Base-by-base conservation (phyloP, 2,888 invertebrate genomes). In the Dynastes hyllus region DNA sequence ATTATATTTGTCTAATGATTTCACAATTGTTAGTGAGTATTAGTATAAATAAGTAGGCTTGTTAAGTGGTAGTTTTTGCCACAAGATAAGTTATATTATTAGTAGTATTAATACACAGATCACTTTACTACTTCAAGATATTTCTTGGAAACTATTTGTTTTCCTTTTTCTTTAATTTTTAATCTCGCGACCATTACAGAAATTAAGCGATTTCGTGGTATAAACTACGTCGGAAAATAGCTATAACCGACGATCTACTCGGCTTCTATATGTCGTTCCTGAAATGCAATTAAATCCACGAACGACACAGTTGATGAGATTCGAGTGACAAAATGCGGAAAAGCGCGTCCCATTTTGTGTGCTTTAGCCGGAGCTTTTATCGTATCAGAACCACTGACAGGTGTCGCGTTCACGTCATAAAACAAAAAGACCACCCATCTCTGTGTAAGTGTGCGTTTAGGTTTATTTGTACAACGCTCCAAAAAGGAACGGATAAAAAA, bases 381-480 rank as follows among this genome's bases (percentile, higher is more conserved):
- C 73, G 73, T 61, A 73, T 73, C 61, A 73, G 40, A 16, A 9
- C 13, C 73, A 40, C 40, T 73, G 73, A 73, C 73, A 73, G 73
- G 73, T 73, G 73, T 73, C 58, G 73, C 16, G 58, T 73, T 55
- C 37, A 40, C 73, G 58, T 73, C 73, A 73, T 58, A 73, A 73
- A 37, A 73, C 73, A 73, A 73, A 73, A 61, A 53, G 53, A 16
- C 22, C 61, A 45, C 58, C 73, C 58, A 73, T 73, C 40, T 22
- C 40, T 45, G 58, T 73, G 73, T 45, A 11, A 1, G 58, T 58
- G 58, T 73, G 73, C 11, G 2, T 45, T 58, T 58, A 58, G 58
- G 73, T 73, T 58, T 58, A 73, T 61, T 73, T 70, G 32, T 53
- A 32, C 58, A 37, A 73, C 9, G 61, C 37, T n/a, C 22, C 37